Evolutionary conservation across 2,888 invertebrate genomes (phyloP), one percentile per base, ranked within the genome.

Genomic region (Lottia scabra): DNA sequence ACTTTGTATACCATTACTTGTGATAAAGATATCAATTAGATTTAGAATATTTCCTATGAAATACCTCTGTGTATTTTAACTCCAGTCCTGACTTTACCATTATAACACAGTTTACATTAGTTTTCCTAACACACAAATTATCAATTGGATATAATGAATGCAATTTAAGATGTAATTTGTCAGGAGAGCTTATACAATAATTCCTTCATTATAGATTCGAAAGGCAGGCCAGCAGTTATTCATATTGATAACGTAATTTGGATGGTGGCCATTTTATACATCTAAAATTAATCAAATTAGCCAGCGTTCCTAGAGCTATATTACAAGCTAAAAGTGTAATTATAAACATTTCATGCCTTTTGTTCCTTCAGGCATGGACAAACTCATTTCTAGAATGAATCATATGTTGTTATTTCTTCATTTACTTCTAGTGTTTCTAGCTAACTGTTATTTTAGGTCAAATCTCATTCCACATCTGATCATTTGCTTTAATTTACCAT

Each of bases 71-170:
- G 30, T 30, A 30, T 30, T 30, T 56, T 56, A 19, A 56, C 19
- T 56, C n/a, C n/a, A 56, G n/a, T 56, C 56, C 5, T 19, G n/a
- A 8, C 56, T 56, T 19, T 8, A 56, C 56, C 56, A 56, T 56
- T 56, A 56, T 30, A 30, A 30, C 56, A 56, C n/a, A 56, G 56
- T 56, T 56, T 56, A 56, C 56, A 56, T 56, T 56, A 56, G 56
- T 56, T 56, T 56, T 56, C 56, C 56, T 56, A 56, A 62, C 70
- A 46, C 63, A 62, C 45, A 70, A 63, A 70, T 70, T 70, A 70
- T 64, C 70, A 70, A 70, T 70, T 70, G 70, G 63, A 70, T 64
- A 70, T 70, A 70, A 70, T 70, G 63, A 70, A 70, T 70, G 70
- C 70, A 70, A 70, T 70, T 70, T 64, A 38, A 70, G 56, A 56